Conservation (phyloP, 1,140 invertebrate species). For the Eufriesea mexicana region DNA sequence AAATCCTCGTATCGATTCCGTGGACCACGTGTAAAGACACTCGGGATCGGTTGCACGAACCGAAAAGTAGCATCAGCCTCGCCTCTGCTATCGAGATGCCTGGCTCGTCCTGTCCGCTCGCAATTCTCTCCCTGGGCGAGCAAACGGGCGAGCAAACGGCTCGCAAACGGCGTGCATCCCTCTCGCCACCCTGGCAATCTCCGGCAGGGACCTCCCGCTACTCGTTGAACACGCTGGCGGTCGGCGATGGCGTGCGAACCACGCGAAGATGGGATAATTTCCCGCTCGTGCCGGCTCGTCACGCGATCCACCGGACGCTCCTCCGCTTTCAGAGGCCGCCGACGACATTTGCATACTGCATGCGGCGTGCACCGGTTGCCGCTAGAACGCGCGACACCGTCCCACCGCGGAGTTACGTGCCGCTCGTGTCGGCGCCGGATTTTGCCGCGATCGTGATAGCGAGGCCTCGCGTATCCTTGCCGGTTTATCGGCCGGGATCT, state of each 20-base stretch:
- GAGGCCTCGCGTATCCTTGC: slow-evolving; percentile 16
- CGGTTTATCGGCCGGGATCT: slow-evolving; percentile 33
- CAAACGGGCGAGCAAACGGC: neutral
- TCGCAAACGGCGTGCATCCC: neutral
- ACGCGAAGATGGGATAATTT: slow-evolving; percentile 69
- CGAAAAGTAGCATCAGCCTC: too few relatives aligned
- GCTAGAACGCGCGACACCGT: slow-evolving; percentile 29
- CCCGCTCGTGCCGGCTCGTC: slow-evolving; percentile 64
- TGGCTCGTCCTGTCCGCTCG: neutral
- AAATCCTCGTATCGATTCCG: too few relatives aligned
- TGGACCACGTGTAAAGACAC: too few relatives aligned
- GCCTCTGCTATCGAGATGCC: neutral
- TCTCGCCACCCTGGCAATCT: slow-evolving; percentile 7
- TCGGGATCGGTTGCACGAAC: too few relatives aligned
- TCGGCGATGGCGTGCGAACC: slow-evolving; percentile 51
- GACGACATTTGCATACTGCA: slow-evolving; percentile 64
- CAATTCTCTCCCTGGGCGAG: neutral
- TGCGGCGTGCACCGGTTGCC: neutral
- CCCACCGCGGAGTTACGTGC: slow-evolving; percentile 8
- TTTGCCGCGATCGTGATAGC: slow-evolving; percentile 40
- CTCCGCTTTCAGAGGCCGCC: slow-evolving; percentile 23
- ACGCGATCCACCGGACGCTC: slow-evolving; percentile 63
- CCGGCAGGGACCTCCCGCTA: slow-evolving; percentile 30
- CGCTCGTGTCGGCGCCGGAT: slow-evolving; percentile 28
- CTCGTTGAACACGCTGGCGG: slow-evolving; percentile 23